Evolutionary conservation across 2,888 invertebrate species (phyloP).

Genomic region (Eumacrocentrus americanus): DNA sequence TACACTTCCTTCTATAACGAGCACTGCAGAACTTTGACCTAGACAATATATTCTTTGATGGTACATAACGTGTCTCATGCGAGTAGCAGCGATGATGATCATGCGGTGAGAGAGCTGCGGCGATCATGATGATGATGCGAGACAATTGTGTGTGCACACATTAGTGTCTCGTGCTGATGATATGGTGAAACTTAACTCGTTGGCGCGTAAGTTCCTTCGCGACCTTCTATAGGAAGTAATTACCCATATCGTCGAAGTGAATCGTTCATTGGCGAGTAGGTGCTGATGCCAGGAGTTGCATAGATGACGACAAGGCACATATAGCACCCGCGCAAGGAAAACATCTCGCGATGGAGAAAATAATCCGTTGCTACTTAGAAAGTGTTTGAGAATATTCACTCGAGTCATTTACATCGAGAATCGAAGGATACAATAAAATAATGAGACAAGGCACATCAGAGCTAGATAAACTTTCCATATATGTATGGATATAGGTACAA

Average conservation of each 20-base stretch:
- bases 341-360: constrained; percentile 16
- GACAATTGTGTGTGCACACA: too few species aligned
- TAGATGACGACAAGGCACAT: constrained; percentile 21
- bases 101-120: too few species aligned
- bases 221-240: constrained; percentile 39
- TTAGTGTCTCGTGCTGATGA: neutral
- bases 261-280: constrained; percentile 19
- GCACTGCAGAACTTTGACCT: too few species aligned
- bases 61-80: too few species aligned
- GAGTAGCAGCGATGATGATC: too few species aligned
- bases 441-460: constrained; percentile 7
- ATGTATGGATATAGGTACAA: constrained; percentile 1
- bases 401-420: constrained; percentile 8
- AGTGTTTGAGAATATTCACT: constrained; percentile 21
- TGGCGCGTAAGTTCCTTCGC: constrained; percentile 27
- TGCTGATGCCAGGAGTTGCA: neutral
- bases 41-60: too few species aligned
- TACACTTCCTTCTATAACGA: too few species aligned
- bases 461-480: constrained; percentile 5
- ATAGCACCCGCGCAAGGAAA: constrained; percentile 25
- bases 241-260: constrained; percentile 36
- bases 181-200: constrained; percentile 36
- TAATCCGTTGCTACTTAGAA: constrained; percentile 17
- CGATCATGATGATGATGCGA: too few species aligned
- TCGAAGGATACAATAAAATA: constrained; percentile 1